Evolutionary conservation across 1,140 invertebrate species (phyloP).

Genomic region (Proales similis): DNA sequence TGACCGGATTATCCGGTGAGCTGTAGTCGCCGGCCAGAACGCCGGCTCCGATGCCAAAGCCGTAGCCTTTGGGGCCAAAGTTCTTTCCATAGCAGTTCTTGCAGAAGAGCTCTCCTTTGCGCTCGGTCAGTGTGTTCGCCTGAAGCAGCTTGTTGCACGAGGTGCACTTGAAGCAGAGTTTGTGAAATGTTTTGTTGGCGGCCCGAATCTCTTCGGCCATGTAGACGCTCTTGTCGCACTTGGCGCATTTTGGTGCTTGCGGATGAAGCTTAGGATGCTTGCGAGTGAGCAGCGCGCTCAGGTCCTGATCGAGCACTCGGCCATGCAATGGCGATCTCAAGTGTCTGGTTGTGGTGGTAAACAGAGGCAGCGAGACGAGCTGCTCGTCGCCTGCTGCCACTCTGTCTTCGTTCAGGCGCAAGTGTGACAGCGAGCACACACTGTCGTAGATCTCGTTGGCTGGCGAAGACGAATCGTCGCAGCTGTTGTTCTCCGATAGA

Average conservation of each 20-base stretch:
- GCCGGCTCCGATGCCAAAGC: conserved; percentile 65
- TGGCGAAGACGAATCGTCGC: no score
- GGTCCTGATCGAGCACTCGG: no score
- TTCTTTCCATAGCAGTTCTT: conserved; percentile 80
- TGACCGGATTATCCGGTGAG: no score
- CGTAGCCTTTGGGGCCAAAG: conserved; percentile 87
- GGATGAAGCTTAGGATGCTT: conserved; percentile 27
- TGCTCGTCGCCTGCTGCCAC: no score
- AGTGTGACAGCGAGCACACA: no score
- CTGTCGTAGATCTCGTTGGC: no score
- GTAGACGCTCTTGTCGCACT: conserved; percentile 57
- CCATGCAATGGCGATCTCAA: no score
- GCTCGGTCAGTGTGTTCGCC: conserved; percentile 83
- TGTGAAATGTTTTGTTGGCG: conserved; percentile 40
- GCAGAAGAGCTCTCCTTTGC: conserved; percentile 89
- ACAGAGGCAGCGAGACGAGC: no score
- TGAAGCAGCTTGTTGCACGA: conserved; percentile 84
- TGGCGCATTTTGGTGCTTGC: conserved; percentile 47
- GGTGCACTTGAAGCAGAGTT: conserved; percentile 31
- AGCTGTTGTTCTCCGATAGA: no score
- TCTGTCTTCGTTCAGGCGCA: no score
- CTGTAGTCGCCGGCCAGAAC: conserved; percentile 26
- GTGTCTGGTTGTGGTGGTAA: no score
- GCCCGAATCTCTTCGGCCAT: conserved; percentile 58
- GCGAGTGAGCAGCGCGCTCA: conserved; percentile 23